A percentile compares a stretch with the other conserved stretches of the same genome.
Evolutionary conservation across 2,797 vertebrate genomes (phyloP).

Genomic region (Enoplosus armatus): DNA sequence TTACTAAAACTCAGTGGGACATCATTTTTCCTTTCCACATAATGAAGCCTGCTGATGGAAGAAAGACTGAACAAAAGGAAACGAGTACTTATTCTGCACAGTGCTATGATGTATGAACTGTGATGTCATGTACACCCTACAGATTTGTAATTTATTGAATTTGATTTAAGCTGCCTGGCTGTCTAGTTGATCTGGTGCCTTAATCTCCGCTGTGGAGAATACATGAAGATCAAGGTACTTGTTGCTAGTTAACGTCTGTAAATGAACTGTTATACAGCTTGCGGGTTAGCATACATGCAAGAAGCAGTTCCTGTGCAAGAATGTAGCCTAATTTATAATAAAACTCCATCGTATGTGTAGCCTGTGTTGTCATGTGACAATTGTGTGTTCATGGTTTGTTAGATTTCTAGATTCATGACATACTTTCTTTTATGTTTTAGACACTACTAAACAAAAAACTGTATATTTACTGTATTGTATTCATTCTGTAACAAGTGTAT

Average conservation of each 20-base stretch:
- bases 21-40: conserved; percentile 49
- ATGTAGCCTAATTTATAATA: not conserved
- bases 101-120: conserved; percentile 26
- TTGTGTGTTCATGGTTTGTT: not conserved
- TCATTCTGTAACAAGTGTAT: not conserved
- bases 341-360: not conserved
- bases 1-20: conserved; percentile 62
- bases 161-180: conserved; percentile 10
- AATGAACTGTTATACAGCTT: not conserved
- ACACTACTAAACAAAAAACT: not conserved
- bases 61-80: conserved; percentile 31
- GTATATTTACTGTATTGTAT: not conserved
- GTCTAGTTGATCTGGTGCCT: conserved; percentile 1
- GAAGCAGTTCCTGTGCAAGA: not conserved
- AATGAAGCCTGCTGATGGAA: conserved; percentile 45
- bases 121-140: conserved; percentile 1
- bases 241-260: not conserved
- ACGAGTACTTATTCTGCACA: conserved; percentile 20
- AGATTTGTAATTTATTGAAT: conserved; percentile 29
- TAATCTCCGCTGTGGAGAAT: conserved; percentile 25
- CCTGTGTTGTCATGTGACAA: not conserved
- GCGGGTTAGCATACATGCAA: not conserved
- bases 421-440: not conserved
- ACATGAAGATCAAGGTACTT: conserved; percentile 6
- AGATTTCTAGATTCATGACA: not conserved